Conservation (phyloP, 35 echinoderm and acorn worm species). For the Heliocidaris tuberculata region DNA sequence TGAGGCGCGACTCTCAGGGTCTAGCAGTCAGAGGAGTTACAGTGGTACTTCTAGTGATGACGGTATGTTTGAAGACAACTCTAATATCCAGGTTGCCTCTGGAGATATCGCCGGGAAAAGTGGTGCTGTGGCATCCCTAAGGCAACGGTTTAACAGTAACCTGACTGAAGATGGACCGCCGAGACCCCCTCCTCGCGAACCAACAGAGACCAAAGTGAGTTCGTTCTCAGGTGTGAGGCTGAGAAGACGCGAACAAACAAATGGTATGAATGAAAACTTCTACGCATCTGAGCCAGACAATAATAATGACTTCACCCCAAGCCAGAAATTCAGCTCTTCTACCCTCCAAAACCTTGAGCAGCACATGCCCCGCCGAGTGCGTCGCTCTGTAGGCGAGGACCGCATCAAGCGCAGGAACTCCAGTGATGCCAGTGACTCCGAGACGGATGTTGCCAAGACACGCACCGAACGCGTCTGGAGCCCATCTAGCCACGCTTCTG, state of each 20-base stretch:
- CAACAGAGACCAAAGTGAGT: conserved; percentile 26
- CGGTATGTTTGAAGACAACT: neutral
- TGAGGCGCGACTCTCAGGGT: conserved; percentile 7
- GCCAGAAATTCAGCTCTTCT: conserved; percentile 56
- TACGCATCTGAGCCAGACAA: conserved; percentile 28
- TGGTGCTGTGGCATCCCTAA: conserved; percentile 30
- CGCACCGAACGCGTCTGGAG: conserved; percentile 40
- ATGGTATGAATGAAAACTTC: conserved; percentile 20
- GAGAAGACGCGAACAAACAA: conserved; percentile 19
- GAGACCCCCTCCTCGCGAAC: conserved; percentile 24
- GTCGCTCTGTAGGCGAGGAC: conserved; percentile 63
- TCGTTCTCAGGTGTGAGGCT: conserved; percentile 1
- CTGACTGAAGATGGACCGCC: neutral
- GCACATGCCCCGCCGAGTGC: conserved; percentile 54
- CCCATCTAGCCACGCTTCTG: conserved; percentile 38
- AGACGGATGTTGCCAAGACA: conserved; percentile 35
- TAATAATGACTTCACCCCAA: conserved; percentile 17
- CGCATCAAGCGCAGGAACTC: conserved; percentile 56
- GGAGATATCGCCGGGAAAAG: neutral
- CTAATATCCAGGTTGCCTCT: neutral
- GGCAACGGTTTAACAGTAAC: conserved; percentile 23
- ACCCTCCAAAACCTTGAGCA: conserved; percentile 63
- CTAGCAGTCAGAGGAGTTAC: neutral
- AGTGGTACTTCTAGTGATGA: conserved; percentile 41
- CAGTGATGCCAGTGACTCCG: conserved; percentile 61